Base-by-base conservation (phyloP, 2,888 invertebrate species). In the Chrysina gloriosa region DNA sequence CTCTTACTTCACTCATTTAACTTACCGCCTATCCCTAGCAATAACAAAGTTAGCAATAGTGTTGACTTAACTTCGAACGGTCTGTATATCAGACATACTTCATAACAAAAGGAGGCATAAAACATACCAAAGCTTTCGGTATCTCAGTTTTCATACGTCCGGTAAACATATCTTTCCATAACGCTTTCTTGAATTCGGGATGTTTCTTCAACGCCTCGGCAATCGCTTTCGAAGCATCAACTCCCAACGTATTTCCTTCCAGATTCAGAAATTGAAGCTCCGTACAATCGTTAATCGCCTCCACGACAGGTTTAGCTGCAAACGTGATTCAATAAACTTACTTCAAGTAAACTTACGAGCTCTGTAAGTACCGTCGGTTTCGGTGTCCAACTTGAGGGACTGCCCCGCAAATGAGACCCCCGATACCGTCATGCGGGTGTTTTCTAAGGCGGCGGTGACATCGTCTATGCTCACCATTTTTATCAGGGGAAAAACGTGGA, bases 81-180 rank as follows among this genome's bases (percentile, higher is more conserved):
- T n/a, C n/a, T n/a, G n/a, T n/a, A n/a, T n/a, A n/a, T n/a, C n/a
- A n/a, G n/a, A n/a, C n/a, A n/a, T n/a, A n/a, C n/a, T n/a, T n/a
- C n/a, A n/a, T n/a, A n/a, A n/a, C n/a, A n/a, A n/a, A n/a, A n/a
- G n/a, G n/a, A n/a, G n/a, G n/a, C n/a, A n/a, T n/a, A n/a, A 29
- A 42, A 77, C 85, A 84, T 82, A 92, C 93, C 81, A 99, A 82
- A 4, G 98, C 96, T 39, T 89, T 87, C 0, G 98, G 98, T 78
- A 99, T 98, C 85, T 99, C 98, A 0, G 92, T 89, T 83, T 97
- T 98, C 84, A 96, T 89, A 54, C 99, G 86, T 0, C 98, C 95
- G 0, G 98, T 98, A 81, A 99, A 99, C 88, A 99, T 91, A 79
- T 99, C 98, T 69, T 96, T 96, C 94, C 97, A 98, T 64, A 94